A percentile compares a stretch with the other conserved stretches of the same genome.
Evolutionary conservation across 2,888 invertebrate genomes (phyloP).

Genomic region (Syrphus vitripennis): DNA sequence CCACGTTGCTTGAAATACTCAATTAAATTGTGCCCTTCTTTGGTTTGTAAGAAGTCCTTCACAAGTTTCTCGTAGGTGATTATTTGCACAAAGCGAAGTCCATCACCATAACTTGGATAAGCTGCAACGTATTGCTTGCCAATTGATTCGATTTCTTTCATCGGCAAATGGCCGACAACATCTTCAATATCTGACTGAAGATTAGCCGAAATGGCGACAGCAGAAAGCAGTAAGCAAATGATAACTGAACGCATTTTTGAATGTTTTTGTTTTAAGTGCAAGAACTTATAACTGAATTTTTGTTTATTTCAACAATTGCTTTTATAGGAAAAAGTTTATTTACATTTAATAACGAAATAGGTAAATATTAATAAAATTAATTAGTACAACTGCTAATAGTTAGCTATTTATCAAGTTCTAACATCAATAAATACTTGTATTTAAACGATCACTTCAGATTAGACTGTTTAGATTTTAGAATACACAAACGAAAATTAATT

Average conservation of each 20-base stretch:
- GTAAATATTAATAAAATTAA: too few species aligned
- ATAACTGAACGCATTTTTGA: neutral
- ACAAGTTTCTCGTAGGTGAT: neutral
- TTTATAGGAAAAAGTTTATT: neutral
- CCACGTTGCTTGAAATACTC: neutral
- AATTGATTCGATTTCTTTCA: slow-evolving; percentile 2
- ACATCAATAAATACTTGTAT: too few species aligned
- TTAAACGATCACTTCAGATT: too few species aligned
- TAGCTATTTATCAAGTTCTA: too few species aligned
- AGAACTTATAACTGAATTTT: neutral
- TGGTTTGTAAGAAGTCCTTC: neutral
- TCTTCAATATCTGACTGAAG: slow-evolving; percentile 17
- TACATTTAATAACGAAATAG: too few species aligned
- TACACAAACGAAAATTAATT: too few species aligned
- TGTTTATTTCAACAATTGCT: too few species aligned
- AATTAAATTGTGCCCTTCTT: neutral
- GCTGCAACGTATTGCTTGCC: slow-evolving; percentile 2
- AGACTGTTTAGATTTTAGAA: too few species aligned
- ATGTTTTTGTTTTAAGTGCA: neutral
- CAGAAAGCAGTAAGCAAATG: neutral
- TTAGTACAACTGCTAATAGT: too few species aligned
- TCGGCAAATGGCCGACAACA: neutral
- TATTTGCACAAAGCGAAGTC: neutral
- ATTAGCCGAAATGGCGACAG: slow-evolving; percentile 9
- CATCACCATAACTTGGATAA: neutral